Evolutionary conservation across 2,113 vertebrate species (phyloP).

Genomic region (Anhinga anhinga): DNA sequence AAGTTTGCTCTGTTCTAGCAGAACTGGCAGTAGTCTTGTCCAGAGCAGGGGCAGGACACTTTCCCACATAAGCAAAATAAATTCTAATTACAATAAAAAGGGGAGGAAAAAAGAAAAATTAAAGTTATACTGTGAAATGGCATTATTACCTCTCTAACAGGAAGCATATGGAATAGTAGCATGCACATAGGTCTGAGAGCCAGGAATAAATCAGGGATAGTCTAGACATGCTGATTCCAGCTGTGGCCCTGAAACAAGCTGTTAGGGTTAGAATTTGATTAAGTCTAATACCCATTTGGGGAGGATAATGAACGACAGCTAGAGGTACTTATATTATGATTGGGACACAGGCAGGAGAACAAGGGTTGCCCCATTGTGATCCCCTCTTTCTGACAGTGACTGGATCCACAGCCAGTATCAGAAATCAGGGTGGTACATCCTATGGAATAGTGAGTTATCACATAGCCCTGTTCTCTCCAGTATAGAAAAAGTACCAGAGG

Average conservation of each 20-base stretch:
- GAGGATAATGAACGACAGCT: not conserved
- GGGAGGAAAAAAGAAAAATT: not conserved
- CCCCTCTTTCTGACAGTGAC: not conserved
- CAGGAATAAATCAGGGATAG: slow-evolving; percentile 52
- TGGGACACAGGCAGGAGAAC: not conserved
- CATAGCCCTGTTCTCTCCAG: not conserved
- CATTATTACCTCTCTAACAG: slow-evolving; percentile 37
- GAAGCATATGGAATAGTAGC: slow-evolving; percentile 53
- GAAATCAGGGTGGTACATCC: not conserved
- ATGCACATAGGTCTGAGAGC: not conserved
- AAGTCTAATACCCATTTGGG: not conserved
- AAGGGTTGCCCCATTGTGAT: not conserved
- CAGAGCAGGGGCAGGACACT: not conserved
- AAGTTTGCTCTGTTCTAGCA: not conserved
- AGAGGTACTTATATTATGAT: not conserved
- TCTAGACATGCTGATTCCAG: slow-evolving; percentile 53
- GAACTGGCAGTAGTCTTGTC: not conserved
- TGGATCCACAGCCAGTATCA: not conserved
- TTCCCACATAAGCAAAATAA: not conserved
- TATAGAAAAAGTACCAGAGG: not conserved
- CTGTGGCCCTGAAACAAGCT: slow-evolving; percentile 42
- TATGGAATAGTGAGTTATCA: not conserved
- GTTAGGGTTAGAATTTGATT: not conserved
- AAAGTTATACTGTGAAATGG: not conserved
- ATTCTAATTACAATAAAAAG: slow-evolving; percentile 17